Base-by-base conservation (phyloP, 2,113 vertebrate species). In the Aptenodytes forsteri region DNA sequence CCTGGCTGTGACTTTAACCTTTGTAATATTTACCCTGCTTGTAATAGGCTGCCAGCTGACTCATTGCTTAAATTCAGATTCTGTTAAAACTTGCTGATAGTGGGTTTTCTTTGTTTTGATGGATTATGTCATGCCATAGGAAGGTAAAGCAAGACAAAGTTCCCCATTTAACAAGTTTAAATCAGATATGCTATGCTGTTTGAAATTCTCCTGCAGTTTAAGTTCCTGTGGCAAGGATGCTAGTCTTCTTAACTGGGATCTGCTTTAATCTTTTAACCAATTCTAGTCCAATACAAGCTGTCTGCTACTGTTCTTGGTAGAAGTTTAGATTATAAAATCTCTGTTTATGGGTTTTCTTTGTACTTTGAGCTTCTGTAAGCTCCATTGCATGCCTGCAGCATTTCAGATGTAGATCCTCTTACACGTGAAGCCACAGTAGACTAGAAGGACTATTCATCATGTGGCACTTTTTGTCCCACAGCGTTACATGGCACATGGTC, bases 21-120 rank as follows among this genome's bases (percentile, higher is more conserved):
- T 76, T 69, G 56, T 85, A 52, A 38, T 72, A 90, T 19, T 85
- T 82, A 36, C 16, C 32, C 64, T 89, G 58, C 30, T 83, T 90
- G 19, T 56, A 73, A 29, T 18, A 77, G 3, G 6, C 52, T 94
- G 20, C 56, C n/a, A 61, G 15, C 38, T 72, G 91, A 91, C 65
- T 87, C 7, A 2, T 75, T 87, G 69, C 47, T 95, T 91, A 52
- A 67, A 59, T 76, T 89, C 34, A 44, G 23, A 40, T 84, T 89
- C 61, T 80, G 49, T 78, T 97, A 87, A 89, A 91, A 94, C 40
- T 93, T 86, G 75, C 70, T 95, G 34, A 76, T 66, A 54, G 34
- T 49, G 17, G 7, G 2, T 52, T 96, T 85, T 75, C 61, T 79
- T 87, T 94, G 83, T 59, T 94, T 89, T 83, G 56, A 21, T 73